These are phyloP conservation scores for Genyomyrus donnyi DNA, from an alignment of 2,113 vertebrate genomes.

Conservation along the genomic window DNA sequence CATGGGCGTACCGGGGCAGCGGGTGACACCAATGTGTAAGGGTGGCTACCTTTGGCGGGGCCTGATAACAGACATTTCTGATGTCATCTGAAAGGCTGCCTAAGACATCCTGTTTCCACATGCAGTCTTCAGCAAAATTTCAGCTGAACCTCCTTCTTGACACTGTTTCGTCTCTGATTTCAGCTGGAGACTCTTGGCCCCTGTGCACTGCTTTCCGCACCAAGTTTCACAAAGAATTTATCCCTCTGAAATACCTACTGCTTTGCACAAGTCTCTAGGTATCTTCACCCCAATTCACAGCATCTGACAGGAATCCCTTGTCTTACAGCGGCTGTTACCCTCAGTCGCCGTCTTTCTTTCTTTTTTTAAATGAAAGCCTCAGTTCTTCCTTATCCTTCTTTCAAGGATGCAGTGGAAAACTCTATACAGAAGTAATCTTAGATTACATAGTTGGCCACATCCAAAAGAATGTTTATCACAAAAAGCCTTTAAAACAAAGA, in stretches of 20 bases:
- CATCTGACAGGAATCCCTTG: neutral
- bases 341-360: neutral
- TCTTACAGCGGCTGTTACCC: neutral
- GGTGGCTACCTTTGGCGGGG: neutral
- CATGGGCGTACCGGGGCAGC: neutral
- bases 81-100: neutral
- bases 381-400: neutral
- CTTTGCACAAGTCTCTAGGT: neutral
- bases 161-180: neutral
- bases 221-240: neutral
- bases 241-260: neutral
- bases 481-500: neutral
- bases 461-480: neutral
- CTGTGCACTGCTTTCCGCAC: neutral
- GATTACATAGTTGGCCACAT: neutral
- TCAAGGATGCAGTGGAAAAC: neutral
- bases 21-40: neutral
- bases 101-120: neutral
- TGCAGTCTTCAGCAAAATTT: neutral
- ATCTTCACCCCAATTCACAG: neutral
- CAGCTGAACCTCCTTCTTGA: neutral
- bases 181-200: neutral
- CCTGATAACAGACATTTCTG: neutral
- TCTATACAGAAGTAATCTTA: neutral
- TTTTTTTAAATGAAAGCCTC: neutral